Evolutionary conservation across 2,888 invertebrate species (phyloP).

Genomic region (Pammene fasciana): DNA sequence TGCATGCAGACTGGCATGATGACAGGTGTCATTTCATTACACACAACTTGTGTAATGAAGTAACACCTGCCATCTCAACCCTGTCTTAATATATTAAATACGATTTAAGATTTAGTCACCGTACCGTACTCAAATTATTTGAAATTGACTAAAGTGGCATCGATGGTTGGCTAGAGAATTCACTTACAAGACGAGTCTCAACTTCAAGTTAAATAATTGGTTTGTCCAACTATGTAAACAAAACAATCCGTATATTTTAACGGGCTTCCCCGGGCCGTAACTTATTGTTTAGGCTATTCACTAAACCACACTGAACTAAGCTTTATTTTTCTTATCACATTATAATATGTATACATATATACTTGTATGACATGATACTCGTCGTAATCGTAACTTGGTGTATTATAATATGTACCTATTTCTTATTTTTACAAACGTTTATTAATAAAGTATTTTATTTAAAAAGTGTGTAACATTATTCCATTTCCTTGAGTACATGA

Average conservation of each 20-base stretch:
- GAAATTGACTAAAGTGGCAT: neutral
- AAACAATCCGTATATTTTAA: neutral
- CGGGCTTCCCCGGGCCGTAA: neutral
- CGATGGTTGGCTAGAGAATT: no score
- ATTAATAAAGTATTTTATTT: slow-evolving; percentile 41
- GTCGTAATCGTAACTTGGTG: slow-evolving; percentile 6
- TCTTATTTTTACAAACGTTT: slow-evolving; percentile 39
- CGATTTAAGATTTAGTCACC: no score
- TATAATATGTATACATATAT: neutral
- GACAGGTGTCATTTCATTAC: no score
- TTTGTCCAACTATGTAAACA: neutral
- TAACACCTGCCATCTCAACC: no score
- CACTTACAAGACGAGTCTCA: no score
- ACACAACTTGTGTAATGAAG: no score
- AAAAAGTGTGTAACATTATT: neutral
- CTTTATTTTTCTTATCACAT: neutral
- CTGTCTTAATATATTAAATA: no score
- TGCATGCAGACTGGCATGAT: no score
- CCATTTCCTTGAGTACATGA: no score
- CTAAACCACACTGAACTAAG: neutral
- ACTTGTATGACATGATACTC: neutral
- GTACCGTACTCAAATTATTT: neutral
- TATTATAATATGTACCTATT: slow-evolving; percentile 19
- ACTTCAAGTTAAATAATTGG: no score
- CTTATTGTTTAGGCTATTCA: neutral